Conservation (phyloP, 2,888 invertebrate genomes). For the Pardosa pseudoannulata region DNA sequence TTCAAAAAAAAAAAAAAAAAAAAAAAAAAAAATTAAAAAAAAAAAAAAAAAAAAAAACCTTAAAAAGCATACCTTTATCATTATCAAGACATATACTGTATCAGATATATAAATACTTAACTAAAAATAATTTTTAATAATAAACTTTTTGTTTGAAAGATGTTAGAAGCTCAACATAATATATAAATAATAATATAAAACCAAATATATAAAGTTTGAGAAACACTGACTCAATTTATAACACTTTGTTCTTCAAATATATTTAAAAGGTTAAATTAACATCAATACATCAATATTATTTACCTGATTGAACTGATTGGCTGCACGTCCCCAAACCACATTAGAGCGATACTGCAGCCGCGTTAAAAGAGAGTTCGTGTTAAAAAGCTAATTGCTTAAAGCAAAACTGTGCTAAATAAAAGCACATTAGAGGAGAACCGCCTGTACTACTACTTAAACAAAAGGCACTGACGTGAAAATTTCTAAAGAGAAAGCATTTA, state of each 20-base stretch:
- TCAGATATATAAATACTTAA: too few relatives aligned
- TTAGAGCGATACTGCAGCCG: conserved; percentile 12
- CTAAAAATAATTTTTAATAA: too few relatives aligned
- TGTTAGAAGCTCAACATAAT: not conserved
- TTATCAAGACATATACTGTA: too few relatives aligned
- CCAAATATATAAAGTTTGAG: not conserved
- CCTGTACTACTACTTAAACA: conserved; percentile 8
- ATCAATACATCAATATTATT: conserved; percentile 19
- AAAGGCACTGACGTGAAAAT: not conserved
- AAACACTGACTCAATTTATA: not conserved
- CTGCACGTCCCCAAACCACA: conserved; percentile 17
- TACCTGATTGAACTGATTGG: conserved; percentile 11
- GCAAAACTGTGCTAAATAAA: conserved; percentile 7
- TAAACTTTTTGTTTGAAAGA: too few relatives aligned
- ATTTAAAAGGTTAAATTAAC: too few relatives aligned
- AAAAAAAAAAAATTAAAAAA: too few relatives aligned
- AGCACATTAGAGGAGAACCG: conserved; percentile 3
- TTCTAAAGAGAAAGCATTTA: not conserved
- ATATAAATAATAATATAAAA: not conserved
- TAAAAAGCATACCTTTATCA: too few relatives aligned
- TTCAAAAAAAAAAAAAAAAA: too few relatives aligned
- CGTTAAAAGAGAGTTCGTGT: conserved; percentile 12
- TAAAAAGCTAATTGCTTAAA: conserved; percentile 16
- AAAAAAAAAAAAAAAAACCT: too few relatives aligned
- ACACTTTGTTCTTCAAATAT: not conserved